Base-by-base conservation (phyloP, 1,140 invertebrate species). In the Temnothorax nylanderi region DNA sequence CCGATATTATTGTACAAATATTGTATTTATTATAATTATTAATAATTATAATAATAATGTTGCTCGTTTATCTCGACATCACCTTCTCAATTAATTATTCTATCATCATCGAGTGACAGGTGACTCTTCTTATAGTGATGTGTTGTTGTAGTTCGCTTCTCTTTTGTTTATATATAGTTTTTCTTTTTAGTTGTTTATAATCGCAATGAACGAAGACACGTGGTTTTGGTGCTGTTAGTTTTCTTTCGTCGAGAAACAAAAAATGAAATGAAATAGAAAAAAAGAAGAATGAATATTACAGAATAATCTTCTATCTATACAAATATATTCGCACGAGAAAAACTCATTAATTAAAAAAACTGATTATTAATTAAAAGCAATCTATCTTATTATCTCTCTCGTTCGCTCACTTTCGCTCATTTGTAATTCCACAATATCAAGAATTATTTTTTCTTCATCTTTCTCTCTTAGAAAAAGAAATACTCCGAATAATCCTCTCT, bases 21-120 rank as follows among this genome's bases (percentile, higher is more conserved):
- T 94, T 94, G 93, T 94, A 94, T 95, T 95, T 94, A 95, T 95
- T 95, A 95, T 95, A 95, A 94, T 94, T 92, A 93, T 94, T 94
- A 95, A 94, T 94, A 94, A 93, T 95, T 94, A 94, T 95, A 94
- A 94, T 94, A 94, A 94, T 94, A 94, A 94, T 94, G 93, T 95
- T 94, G 92, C 92, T 94, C 32, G 92, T 94, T 94, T 93, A 81
- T 71, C 69, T 74, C 41, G 80, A 84, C 92, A 94, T 91, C 93
- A 93, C 91, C 89, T 92, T 90, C 90, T 93, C 90, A 91, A 90
- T 91, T 93, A 58, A 72, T 74, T 74, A 74, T 34, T 84, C 41
- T 74, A 60, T 82, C 32, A 18, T 82, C 44, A 82, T 60, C 51
- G 11, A 72, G 54, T 72, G 41, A 49, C 26, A 51, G 41, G 34